Base-by-base conservation (phyloP, 2,113 vertebrate species). In the Gavialis gangeticus region DNA sequence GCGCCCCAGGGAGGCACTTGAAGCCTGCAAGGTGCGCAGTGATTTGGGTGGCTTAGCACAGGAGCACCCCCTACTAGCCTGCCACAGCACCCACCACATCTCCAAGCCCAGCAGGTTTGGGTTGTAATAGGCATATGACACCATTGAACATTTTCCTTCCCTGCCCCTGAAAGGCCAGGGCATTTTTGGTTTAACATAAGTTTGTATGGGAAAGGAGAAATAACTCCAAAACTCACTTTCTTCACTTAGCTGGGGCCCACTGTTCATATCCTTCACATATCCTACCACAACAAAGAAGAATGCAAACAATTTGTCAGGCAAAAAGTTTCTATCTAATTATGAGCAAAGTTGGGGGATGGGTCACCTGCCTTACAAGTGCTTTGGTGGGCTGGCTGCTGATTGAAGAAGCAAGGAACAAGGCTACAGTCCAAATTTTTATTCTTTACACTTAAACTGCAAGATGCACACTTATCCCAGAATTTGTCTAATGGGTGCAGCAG, bases 91-190 rank as follows among this genome's bases (percentile, higher is more conserved):
- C 80, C 79, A 56, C 69, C 18, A 24, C 0, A 0, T 12, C 9
- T 24, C 3, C 25, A 77, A 89, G 14, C 10, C 1, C 55, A 30
- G 79, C 56, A 54, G 83, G 17, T 14, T 66, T 27, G 30, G 15
- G 21, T n/a, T 63, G 55, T 46, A 55, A 5, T 3, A 56, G n/a
- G 17, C 30, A 14, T 1, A 0, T 79, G 13, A 8, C 57, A 2
- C 13, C 22, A 11, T 17, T 88, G 78, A 1, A 24, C 62, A 71
- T 22, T 24, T 15, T 46, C 30, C 59, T 69, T 75, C 21, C 60
- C 56, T 2, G 22, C 22, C 56, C 7, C 30, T 24, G 12, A 67
- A 28, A 81, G 4, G 59, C 67, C 63, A 12, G 56, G 27, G 57
- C 37, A 30, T 3, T 14, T 1, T 0, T 75, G 73, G 27, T 30